Percentiles rank a stretch among this genome's conserved stretches.
These are phyloP conservation scores for Lingula anatina DNA, from an alignment of 2,888 invertebrate species.

Conservation along the genomic window DNA sequence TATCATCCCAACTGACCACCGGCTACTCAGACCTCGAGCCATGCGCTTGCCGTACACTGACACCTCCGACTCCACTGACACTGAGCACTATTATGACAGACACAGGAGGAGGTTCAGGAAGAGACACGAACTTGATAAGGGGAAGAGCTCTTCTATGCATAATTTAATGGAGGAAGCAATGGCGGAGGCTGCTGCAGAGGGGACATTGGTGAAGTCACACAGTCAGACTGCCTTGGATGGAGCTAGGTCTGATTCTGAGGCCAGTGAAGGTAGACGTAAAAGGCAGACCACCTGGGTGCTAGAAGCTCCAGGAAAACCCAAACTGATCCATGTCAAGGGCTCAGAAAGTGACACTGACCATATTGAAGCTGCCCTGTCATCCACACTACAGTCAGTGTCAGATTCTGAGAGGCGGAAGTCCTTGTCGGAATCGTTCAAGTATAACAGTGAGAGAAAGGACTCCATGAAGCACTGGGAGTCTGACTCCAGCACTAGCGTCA, in stretches of 20 bases:
- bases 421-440: background rate
- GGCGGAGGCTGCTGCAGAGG: background rate
- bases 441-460: background rate
- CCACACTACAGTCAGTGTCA: no score
- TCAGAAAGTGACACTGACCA: background rate
- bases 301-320: background rate
- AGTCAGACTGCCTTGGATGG: conserved; percentile 3
- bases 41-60: no score
- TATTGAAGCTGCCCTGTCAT: no score
- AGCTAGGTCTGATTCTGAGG: no score
- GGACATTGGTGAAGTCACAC: conserved; percentile 1
- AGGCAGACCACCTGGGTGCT: background rate
- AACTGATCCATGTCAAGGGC: background rate
- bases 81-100: conserved; percentile 21
- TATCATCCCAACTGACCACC: background rate
- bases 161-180: conserved; percentile 15
- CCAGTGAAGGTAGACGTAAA: no score
- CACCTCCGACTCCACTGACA: conserved; percentile 40
- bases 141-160: conserved; percentile 33
- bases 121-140: conserved; percentile 27
- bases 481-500: no score
- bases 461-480: background rate
- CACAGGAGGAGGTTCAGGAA: conserved; percentile 20
- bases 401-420: background rate
- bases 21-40: background rate